Conservation (phyloP, 1,140 invertebrate species). For the Drosophila arizonae region DNA sequence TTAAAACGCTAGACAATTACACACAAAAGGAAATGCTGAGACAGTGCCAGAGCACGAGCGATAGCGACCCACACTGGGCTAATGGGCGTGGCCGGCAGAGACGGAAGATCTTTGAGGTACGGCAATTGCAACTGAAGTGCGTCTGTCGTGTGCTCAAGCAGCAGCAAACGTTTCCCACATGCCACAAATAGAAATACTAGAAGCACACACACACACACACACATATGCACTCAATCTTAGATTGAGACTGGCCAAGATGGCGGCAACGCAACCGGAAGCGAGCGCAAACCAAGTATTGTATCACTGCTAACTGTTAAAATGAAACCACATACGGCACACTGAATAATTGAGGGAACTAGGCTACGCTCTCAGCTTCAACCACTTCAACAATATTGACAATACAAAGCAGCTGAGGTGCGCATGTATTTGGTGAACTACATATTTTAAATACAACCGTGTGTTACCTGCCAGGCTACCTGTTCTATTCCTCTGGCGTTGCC, state of each 20-base stretch:
- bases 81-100: background rate
- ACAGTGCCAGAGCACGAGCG: constrained; percentile 14
- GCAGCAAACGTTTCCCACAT: constrained; percentile 44
- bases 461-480: too few species aligned
- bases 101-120: constrained; percentile 24
- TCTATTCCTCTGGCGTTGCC: too few species aligned
- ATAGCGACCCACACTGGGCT: constrained; percentile 20
- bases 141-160: constrained; percentile 70
- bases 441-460: too few species aligned
- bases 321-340: constrained; percentile 24
- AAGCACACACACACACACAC: constrained; percentile 8
- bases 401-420: background rate
- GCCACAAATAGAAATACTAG: constrained; percentile 55
- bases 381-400: constrained; percentile 8
- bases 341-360: constrained; percentile 6
- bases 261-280: constrained; percentile 43
- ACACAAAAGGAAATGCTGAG: constrained; percentile 38
- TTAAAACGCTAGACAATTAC: constrained; percentile 78
- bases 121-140: constrained; percentile 49
- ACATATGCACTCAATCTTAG: constrained; percentile 32
- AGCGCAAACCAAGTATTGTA: constrained; percentile 36
- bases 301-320: constrained; percentile 21
- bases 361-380: constrained; percentile 9
- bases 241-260: constrained; percentile 46
- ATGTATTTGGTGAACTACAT: too few species aligned